Base-by-base conservation (phyloP, 2,113 vertebrate genomes). In the Orthochromis indermauri region DNA sequence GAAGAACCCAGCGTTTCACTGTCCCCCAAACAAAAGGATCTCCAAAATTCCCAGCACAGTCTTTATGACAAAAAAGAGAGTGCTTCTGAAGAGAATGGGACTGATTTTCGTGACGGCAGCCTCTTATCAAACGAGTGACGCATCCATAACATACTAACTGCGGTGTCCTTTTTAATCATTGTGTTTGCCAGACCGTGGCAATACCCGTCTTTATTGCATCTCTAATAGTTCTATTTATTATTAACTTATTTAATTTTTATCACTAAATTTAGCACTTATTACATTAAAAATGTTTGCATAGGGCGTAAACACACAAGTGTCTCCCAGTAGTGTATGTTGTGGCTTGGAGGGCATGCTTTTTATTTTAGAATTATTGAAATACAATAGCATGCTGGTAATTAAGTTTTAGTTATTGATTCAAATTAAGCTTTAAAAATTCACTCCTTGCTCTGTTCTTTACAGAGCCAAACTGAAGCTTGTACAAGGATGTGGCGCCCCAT, bases 1-100 rank as follows among this genome's bases (percentile, higher is more conserved):
- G 97, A 98, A 94, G 97, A 98, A 92, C 97, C 97, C 95, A 97
- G 97, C 89, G 96, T 96, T 96, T 97, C 97, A 91, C 96, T 96
- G 96, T 97, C 97, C 95, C 96, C 97, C 86, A 88, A 88, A 80
- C 96, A 95, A 94, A 97, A 97, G 94, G 97, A 97, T 95, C 96
- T 97, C 93, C 97, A 96, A 94, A 97, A 96, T 93, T 97, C 96
- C 93, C 96, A 96, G 95, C 95, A 96, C 92, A 95, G 96, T 92
- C 96, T 79, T 33, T 85, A 73, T 63, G 89, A 84, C 81, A 87
- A 91, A 79, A 31, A 33, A 47, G 88, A 90, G 81, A 85, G 55
- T 53, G 54, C 78, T 21, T 76, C 85, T 83, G 88, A 91, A 51
- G 92, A 93, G 49, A 92, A 81, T 8, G 86, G 81, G 42, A 89